These are phyloP conservation scores for Thaleichthys pacificus DNA, from an alignment of 2,797 vertebrate genomes.

Conservation along the genomic window DNA sequence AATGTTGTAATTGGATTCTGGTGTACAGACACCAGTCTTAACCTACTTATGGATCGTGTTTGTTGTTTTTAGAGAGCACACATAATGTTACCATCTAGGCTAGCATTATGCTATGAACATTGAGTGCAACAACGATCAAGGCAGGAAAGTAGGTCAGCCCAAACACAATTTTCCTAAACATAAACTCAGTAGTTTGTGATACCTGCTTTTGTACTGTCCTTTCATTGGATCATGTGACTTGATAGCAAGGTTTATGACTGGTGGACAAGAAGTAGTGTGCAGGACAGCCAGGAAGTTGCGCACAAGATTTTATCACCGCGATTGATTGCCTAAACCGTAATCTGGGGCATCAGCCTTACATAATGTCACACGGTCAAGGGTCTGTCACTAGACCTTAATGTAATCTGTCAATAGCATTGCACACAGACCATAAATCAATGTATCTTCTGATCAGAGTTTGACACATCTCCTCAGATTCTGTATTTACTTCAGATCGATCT, in stretches of 20 bases:
- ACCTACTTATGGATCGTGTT: too few species aligned
- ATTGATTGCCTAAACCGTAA: slow-evolving; percentile 44
- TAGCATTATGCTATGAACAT: not conserved
- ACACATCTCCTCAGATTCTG: not conserved
- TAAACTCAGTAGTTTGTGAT: not conserved
- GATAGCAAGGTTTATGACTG: slow-evolving; percentile 39
- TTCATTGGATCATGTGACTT: slow-evolving; percentile 35
- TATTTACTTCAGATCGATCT: not conserved
- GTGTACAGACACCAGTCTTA: too few species aligned
- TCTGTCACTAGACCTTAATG: not conserved
- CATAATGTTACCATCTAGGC: not conserved
- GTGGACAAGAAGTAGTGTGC: slow-evolving; percentile 23
- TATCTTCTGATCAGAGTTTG: too few species aligned
- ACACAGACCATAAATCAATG: too few species aligned
- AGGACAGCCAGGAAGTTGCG: slow-evolving; percentile 30
- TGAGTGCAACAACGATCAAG: not conserved
- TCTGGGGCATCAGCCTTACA: slow-evolving; percentile 57
- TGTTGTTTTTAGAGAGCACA: not conserved
- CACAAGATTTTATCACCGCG: slow-evolving; percentile 55
- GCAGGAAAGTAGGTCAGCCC: too few species aligned
- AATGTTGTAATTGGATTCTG: too few species aligned
- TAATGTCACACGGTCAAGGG: slow-evolving; percentile 44
- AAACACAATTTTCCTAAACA: not conserved
- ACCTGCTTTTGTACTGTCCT: not conserved
- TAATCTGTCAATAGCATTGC: not conserved